Evolutionary conservation across 2,113 vertebrate genomes (phyloP).

Genomic region (Cygnus buccinator): DNA sequence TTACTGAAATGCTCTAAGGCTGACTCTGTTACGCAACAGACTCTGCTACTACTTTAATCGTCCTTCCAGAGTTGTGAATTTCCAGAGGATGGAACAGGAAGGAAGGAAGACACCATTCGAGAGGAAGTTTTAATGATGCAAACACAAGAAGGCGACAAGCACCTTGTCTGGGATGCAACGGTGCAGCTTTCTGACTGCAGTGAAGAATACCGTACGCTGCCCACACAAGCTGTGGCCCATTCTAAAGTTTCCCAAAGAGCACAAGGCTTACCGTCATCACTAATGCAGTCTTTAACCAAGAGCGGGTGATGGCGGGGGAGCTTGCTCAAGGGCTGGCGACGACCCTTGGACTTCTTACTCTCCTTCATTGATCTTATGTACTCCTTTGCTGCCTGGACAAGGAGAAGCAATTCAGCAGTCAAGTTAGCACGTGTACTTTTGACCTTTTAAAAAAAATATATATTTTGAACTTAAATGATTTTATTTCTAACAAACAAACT

Average conservation of each 20-base stretch:
- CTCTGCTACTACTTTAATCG: not conserved
- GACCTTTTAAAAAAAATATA: not conserved
- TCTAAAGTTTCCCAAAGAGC: not conserved
- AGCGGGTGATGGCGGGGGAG: conserved; percentile 93
- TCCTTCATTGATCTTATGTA: conserved; percentile 83
- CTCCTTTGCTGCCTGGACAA: conserved; percentile 82
- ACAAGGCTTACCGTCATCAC: conserved; percentile 86
- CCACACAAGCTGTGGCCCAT: not conserved
- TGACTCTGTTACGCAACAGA: not conserved
- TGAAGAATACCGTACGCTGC: not conserved
- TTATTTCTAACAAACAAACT: not conserved
- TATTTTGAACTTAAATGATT: not conserved
- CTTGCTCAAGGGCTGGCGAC: conserved; percentile 85
- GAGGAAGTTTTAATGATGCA: not conserved
- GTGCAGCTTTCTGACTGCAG: not conserved
- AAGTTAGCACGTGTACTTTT: accelerated
- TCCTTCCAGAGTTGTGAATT: not conserved
- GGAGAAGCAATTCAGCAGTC: conserved; percentile 14
- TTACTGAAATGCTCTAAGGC: not conserved
- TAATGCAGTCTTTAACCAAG: conserved; percentile 86
- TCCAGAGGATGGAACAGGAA: not conserved
- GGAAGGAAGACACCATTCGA: not conserved
- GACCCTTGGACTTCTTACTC: conserved; percentile 86
- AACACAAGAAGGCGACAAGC: not conserved
- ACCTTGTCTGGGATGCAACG: not conserved